Conservation (phyloP, 2,888 invertebrate species). For the Atrina japonica region DNA sequence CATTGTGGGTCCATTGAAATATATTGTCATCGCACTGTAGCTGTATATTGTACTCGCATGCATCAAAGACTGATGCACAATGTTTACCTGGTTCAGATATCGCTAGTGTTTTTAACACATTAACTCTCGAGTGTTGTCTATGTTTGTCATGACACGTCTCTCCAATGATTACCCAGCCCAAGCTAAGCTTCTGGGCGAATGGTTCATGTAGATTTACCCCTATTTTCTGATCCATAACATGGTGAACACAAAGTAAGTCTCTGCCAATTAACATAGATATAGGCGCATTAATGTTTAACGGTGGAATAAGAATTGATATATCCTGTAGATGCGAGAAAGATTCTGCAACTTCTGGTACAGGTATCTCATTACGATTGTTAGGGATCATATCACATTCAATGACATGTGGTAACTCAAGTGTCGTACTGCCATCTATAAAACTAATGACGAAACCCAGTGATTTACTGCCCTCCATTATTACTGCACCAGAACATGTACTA, state of each 20-base stretch:
- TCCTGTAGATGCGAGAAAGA: constrained; percentile 30
- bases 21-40: background rate
- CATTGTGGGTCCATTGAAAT: constrained; percentile 17
- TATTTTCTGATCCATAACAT: constrained; percentile 28
- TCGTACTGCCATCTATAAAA: background rate
- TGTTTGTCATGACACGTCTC: constrained; percentile 17
- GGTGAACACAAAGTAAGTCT: constrained; percentile 32
- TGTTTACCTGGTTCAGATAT: background rate
- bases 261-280: constrained; percentile 37
- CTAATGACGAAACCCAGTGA: background rate
- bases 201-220: constrained; percentile 16
- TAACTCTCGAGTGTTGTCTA: background rate
- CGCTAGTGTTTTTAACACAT: background rate
- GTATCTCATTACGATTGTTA: constrained; percentile 14
- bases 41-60: constrained; percentile 1
- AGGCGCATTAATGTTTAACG: constrained; percentile 8
- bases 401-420: background rate
- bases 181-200: constrained; percentile 33
- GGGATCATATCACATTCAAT: constrained; percentile 17
- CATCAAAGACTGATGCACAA: constrained; percentile 8
- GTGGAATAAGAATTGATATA: constrained; percentile 23
- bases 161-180: constrained; percentile 31
- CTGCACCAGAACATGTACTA: constrained; percentile 12
- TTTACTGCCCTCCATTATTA: background rate
- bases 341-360: constrained; percentile 15